Evolutionary conservation across 2,113 vertebrate species (phyloP).

Genomic region (Zosterops lateralis): DNA sequence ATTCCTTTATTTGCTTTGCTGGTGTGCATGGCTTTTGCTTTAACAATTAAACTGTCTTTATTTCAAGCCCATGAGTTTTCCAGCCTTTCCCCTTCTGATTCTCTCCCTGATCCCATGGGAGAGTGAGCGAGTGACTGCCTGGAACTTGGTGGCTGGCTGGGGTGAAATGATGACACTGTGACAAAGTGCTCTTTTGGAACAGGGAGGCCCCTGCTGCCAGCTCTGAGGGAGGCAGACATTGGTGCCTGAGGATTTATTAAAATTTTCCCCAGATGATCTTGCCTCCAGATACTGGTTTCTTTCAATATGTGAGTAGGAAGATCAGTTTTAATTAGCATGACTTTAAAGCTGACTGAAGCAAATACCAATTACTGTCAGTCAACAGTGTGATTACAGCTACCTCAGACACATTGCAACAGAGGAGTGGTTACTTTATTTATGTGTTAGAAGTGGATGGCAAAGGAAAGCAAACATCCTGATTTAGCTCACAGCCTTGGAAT

Average conservation of each 20-base stretch:
- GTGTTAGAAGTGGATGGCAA: conserved; percentile 4
- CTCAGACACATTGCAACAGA: conserved; percentile 17
- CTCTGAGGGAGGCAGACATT: neutral
- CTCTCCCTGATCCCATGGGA: neutral
- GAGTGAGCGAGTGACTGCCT: neutral
- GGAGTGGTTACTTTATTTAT: neutral
- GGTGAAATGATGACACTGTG: neutral
- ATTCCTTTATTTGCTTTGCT: neutral
- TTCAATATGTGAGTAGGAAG: neutral
- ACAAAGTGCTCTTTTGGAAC: neutral
- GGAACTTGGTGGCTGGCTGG: neutral
- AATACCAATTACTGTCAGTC: neutral
- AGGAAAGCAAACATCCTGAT: neutral
- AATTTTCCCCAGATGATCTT: neutral
- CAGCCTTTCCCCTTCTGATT: neutral
- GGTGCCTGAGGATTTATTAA: neutral
- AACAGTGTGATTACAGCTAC: neutral
- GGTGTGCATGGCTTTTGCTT: neutral
- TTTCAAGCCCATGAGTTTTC: neutral
- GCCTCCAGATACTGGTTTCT: neutral
- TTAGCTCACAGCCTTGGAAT: conserved; percentile 9
- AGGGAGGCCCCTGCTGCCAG: neutral
- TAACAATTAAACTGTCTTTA: neutral
- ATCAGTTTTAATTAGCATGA: neutral
- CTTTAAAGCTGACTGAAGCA: conserved; percentile 12